Evolutionary conservation across 2,888 invertebrate species (phyloP), one percentile per base, ranked within the genome.

Genomic region (Carcina quercana): DNA sequence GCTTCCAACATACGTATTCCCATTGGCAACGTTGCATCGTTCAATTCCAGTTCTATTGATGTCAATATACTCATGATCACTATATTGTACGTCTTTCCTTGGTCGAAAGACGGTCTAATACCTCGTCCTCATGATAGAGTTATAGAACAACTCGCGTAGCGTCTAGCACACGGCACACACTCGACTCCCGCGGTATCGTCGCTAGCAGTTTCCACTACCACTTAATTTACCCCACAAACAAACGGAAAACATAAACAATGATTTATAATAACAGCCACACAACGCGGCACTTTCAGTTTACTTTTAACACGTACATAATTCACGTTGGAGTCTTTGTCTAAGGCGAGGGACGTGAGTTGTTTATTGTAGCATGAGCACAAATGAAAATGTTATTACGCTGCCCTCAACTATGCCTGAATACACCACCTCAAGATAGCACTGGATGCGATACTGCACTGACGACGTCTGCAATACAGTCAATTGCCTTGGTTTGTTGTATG

Each of bases 161-260:
- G 52, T 45, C 52, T 40, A 55, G 59, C 61, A 53, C 59, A 58
- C 47, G 64, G 53, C 59, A 58, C 56, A 62, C 56, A 45, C 54
- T 62, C 60, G 60, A 62, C 62, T 61, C 62, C 52, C 53, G 40
- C 58, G 60, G 70, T 72, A 73, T 70, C 65, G n/a, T n/a, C 12
- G 69, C 70, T 57, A 69, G 59, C 65, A 69, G 69, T 73, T 74
- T 67, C 70, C 55, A 71, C 73, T 68, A 74, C 61, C 73, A 76
- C 74, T 79, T 79, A 79, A 79, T 82, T 78, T 70, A 60, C 62
- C 61, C 62, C 69, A 61, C 74, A 72, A 69, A 64, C 74, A 80
- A 83, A 80, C 84, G 83, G 84, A 84, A 85, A 83, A 73, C 84
- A 83, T 83, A 84, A 84, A 76, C 80, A 82, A 83, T 84, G 83